Percentiles rank a stretch among this genome's conserved stretches.
Conservation (phyloP, 1,140 invertebrate species). For the Wasmannia auropunctata region DNA sequence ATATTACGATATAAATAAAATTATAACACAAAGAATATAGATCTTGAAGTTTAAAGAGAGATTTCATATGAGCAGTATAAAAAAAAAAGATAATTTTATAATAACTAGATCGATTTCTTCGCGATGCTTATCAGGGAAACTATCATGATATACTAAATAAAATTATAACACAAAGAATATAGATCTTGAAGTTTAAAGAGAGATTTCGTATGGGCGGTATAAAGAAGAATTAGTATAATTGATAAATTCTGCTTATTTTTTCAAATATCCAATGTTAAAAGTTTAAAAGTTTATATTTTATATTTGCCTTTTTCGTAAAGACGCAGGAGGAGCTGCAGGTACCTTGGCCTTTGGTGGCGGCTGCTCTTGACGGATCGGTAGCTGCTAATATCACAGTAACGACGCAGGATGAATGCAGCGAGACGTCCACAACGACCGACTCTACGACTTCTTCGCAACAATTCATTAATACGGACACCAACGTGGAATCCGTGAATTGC, state of each 20-base stretch:
- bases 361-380: constrained; percentile 81
- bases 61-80: not conserved
- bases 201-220: not conserved
- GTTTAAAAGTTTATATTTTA: not conserved
- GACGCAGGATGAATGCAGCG: constrained; percentile 81
- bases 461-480: constrained; percentile 72
- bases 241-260: not conserved
- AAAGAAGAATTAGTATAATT: not conserved
- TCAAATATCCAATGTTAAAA: not conserved
- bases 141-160: not conserved
- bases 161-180: not conserved
- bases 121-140: too few species aligned
- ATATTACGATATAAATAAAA: not conserved
- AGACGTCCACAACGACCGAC: constrained; percentile 79
- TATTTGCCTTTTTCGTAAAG: constrained; percentile 62
- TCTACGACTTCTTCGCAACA: constrained; percentile 72
- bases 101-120: too few species aligned
- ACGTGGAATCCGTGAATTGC: constrained; percentile 77
- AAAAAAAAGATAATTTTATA: too few species aligned
- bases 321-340: constrained; percentile 82
- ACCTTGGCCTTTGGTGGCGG: constrained; percentile 83
- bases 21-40: not conserved
- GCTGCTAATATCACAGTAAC: constrained; percentile 82
- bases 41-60: not conserved
- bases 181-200: not conserved